A percentile compares a stretch with the other conserved stretches of the same genome.
phyloP scores from a whole-genome alignment of 2,797 vertebrate genomes.

The Sebastolobus alascanus region DNA sequence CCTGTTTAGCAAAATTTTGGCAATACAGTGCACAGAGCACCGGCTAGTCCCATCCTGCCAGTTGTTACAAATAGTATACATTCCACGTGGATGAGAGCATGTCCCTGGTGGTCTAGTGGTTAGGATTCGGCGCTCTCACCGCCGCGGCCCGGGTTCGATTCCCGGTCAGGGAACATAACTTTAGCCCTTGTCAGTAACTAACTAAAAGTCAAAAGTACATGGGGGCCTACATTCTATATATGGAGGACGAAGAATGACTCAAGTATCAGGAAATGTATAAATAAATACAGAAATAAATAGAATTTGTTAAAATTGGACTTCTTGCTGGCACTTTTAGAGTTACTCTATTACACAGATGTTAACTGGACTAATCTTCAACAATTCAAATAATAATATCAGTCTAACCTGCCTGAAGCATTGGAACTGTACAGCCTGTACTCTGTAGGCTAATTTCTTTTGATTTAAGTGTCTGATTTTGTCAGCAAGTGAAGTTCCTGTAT shows the following conservation, averaged over 20 bases:
- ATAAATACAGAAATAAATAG: no score
- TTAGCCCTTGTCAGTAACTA: background rate
- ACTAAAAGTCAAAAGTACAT: background rate
- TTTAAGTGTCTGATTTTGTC: background rate
- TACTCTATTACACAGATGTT: background rate
- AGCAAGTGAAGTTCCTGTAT: background rate
- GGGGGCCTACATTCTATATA: background rate
- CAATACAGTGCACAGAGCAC: background rate
- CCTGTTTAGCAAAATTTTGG: background rate
- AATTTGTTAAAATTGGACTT: no score
- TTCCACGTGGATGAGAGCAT: background rate
- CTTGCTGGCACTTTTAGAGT: no score
- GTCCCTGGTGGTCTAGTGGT: slow-evolving; percentile 81
- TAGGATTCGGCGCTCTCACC: slow-evolving; percentile 85
- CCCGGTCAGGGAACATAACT: slow-evolving; percentile 75
- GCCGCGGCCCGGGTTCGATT: slow-evolving; percentile 81
- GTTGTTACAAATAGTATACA: background rate
- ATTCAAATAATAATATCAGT: background rate
- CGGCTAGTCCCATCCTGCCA: background rate
- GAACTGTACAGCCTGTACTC: background rate
- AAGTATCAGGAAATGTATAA: background rate
- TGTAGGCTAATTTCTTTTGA: background rate
- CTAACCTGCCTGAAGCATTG: background rate
- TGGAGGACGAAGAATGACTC: background rate
- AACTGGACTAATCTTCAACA: background rate